phyloP scores from a whole-genome alignment of 2,797 vertebrate genomes.

The Esox masquinongy region DNA sequence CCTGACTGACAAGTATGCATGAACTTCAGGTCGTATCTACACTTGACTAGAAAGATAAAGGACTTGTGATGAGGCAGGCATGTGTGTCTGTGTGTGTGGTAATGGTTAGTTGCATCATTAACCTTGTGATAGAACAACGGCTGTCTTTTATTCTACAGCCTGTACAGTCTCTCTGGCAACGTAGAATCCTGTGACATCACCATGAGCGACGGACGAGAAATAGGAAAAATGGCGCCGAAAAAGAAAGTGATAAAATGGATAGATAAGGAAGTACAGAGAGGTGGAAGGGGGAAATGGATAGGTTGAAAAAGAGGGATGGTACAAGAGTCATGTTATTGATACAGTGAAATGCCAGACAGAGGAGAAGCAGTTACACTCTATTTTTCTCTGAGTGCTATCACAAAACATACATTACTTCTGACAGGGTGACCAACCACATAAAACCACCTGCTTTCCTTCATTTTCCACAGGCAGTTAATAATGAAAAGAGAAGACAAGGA shows the following conservation, averaged over 20 bases:
- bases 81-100: slow-evolving; percentile 11
- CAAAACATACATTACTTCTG: slow-evolving; percentile 59
- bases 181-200: slow-evolving; percentile 70
- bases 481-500: slow-evolving; percentile 54
- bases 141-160: slow-evolving; percentile 22
- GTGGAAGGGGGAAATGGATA: slow-evolving; percentile 26
- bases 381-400: slow-evolving; percentile 48
- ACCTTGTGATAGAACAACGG: slow-evolving; percentile 41
- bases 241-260: slow-evolving; percentile 69
- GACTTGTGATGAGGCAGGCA: background rate
- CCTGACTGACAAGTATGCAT: slow-evolving; percentile 44
- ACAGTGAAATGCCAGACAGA: slow-evolving; percentile 49
- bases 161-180: slow-evolving; percentile 53
- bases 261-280: slow-evolving; percentile 65
- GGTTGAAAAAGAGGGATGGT: background rate
- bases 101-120: slow-evolving; percentile 28
- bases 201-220: slow-evolving; percentile 61
- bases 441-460: slow-evolving; percentile 56
- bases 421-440: slow-evolving; percentile 50
- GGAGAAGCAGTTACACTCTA: slow-evolving; percentile 50
- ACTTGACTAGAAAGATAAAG: background rate
- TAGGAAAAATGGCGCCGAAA: slow-evolving; percentile 66
- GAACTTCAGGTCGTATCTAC: slow-evolving; percentile 34
- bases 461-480: slow-evolving; percentile 59
- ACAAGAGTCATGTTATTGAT: slow-evolving; percentile 64